Evolutionary conservation across 2,797 vertebrate genomes (phyloP).

Genomic region (Buceros bicornis): DNA sequence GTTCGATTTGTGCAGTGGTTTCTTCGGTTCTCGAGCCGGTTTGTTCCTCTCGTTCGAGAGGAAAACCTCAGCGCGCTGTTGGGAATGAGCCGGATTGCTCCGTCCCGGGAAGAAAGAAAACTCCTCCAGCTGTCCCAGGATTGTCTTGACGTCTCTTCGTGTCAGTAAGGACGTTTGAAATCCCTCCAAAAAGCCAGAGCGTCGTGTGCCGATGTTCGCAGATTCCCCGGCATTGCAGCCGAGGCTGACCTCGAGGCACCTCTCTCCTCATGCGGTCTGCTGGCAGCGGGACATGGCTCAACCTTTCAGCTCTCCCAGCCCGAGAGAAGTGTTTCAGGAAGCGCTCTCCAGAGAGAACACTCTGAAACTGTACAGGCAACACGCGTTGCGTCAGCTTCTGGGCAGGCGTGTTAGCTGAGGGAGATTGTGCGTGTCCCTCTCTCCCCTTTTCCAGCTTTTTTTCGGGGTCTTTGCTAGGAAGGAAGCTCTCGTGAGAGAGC

Average conservation of each 20-base stretch:
- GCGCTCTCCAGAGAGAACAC: background rate
- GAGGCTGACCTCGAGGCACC: background rate
- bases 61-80: background rate
- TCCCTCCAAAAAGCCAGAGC: background rate
- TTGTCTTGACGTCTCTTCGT: background rate
- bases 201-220: background rate
- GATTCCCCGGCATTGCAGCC: background rate
- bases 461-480: background rate
- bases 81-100: background rate
- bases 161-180: background rate
- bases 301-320: background rate
- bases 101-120: background rate
- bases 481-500: background rate
- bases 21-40: background rate
- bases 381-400: background rate
- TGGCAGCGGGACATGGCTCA: background rate
- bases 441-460: background rate
- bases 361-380: background rate
- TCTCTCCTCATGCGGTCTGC: background rate
- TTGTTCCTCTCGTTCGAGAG: background rate
- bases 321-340: background rate
- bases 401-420: background rate
- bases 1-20: too few relatives aligned
- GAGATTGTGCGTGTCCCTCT: background rate
- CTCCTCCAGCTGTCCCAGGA: too few relatives aligned